phyloP scores from a whole-genome alignment of 2,113 vertebrate genomes.

The Microcebus tavaratra region DNA sequence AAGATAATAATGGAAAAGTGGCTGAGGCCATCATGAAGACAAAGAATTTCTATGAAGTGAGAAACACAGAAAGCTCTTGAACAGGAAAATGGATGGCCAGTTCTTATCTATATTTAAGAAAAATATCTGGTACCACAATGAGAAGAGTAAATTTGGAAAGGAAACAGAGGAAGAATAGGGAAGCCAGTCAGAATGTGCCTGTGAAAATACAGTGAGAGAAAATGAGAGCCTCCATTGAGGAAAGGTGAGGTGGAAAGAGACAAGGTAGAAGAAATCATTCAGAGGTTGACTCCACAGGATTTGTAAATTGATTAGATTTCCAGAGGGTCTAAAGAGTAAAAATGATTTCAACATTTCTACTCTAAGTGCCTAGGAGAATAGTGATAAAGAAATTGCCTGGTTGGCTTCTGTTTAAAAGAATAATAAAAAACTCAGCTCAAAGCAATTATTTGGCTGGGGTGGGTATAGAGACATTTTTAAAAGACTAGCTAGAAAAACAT shows the following conservation, averaged over 20 bases:
- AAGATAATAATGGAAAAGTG: neutral
- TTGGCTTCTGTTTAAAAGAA: slow-evolving; percentile 47
- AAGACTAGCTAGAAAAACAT: neutral
- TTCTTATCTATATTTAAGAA: slow-evolving; percentile 6
- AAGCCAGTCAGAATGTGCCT: neutral
- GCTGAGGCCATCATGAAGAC: neutral
- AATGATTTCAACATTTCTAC: neutral
- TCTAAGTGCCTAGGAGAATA: slow-evolving; percentile 16
- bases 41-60: neutral
- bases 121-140: neutral
- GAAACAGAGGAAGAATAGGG: neutral
- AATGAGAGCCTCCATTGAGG: neutral
- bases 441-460: neutral
- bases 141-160: neutral
- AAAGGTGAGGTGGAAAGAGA: neutral
- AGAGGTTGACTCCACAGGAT: neutral
- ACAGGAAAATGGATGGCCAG: neutral
- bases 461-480: neutral
- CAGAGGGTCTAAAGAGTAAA: neutral
- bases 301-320: slow-evolving; percentile 4
- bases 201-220: neutral
- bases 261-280: neutral
- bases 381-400: slow-evolving; percentile 22
- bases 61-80: neutral
- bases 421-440: neutral